Evolutionary conservation across 2,113 vertebrate species (phyloP), one percentile per base, ranked within the genome.

Genomic region (Dissostichus mawsoni): DNA sequence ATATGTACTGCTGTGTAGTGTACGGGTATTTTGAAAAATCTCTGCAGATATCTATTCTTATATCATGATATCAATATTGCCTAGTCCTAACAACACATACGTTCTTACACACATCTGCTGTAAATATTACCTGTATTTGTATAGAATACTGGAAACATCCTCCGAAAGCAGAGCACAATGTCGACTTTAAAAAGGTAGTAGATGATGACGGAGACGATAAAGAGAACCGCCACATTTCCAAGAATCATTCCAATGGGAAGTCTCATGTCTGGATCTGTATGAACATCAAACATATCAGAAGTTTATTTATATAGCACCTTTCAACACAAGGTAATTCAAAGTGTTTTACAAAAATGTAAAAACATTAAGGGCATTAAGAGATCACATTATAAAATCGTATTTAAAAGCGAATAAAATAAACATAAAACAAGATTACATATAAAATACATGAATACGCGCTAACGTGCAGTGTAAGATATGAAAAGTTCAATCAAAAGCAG

Each of bases 141-240:
- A 44, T 97, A 93, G 79, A 97, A 84, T 78, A 80, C 82, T n/a
- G 89, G 91, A 86, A 95, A 97, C 9, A 76, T 87, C 64, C 91
- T 93, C 64, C 98, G 94, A 88, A 95, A 96, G 90, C 94, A 97
- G 83, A 99, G 95, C 52, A 95, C 95, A n/a, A 99, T 95, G 71
- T 99, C 97, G 48, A 98, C 88, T 88, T 96, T 97, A 90, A 98
- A 98, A 74, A 93, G 51, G 71, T 94, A 96, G 89, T 95, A 97
- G 73, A 95, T 41, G 72, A 84, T 69, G 13, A 96, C 61, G 56
- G 73, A 85, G 69, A 75, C 64, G 41, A 95, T 69, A 4, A 96
- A 91, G 7, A 96, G 61, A 65, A 95, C 47, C 0, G 77, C 71
- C 66, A 95, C 17, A n/a, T 85, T 84, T 51, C 92, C 68, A 50